Base-by-base conservation (phyloP, 2,113 vertebrate species). In the Glaucomys volans region DNA sequence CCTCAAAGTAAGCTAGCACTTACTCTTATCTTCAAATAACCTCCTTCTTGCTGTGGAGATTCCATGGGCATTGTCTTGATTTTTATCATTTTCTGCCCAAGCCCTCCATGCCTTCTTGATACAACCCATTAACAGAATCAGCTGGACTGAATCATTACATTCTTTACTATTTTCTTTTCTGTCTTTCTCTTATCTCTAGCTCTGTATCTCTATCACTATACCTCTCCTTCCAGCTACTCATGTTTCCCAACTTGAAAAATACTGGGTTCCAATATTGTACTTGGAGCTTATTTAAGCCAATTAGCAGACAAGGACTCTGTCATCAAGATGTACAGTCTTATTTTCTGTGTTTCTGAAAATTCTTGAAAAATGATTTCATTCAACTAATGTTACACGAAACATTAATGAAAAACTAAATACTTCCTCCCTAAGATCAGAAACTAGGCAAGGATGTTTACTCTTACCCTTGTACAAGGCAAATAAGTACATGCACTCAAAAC, bases 41-140 rank as follows among this genome's bases (percentile, higher is more conserved):
- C n/a, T n/a, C 47, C 81, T 95, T 86, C 8, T 18, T 50, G n/a
- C 72, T 66, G 57, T 88, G 4, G 1, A 16, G 80, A 87, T 81
- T 66, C 89, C 80, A 87, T 47, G 71, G 72, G 83, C 62, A 82
- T 90, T 82, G 76, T 89, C 67, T 89, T 90, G 75, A 77, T 85
- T 94, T 93, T 93, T 96, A 76, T 81, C 54, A 80, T 82, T 77
- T 95, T 79, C 72, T 94, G 30, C n/a, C 32, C 40, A 74, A 37
- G 26, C 8, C 59, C 37, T 92, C 64, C 30, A 24, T 5, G 24
- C 24, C 62, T 59, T 95, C 59, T 90, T 79, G 66, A 79, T 86
- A 93, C 14, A 95, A 30, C 12, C 22, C 64, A 75, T 30, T 90
- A 95, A 47, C 20, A 93, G 88, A 85, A 93, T 90, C 59, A 26